Evolutionary conservation across 2,113 vertebrate genomes (phyloP).

Genomic region (Microtus richardsoni): DNA sequence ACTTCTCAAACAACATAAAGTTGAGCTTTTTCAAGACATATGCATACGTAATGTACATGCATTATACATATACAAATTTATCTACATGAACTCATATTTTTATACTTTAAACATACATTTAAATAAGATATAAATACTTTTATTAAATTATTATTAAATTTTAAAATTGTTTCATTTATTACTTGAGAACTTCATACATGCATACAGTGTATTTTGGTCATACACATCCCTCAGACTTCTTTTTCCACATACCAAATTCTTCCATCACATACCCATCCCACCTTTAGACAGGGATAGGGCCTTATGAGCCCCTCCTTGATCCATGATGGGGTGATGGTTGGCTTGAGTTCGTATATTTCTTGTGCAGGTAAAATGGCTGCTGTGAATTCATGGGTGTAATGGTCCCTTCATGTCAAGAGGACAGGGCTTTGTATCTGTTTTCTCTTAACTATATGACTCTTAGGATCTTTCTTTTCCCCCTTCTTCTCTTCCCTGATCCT

Average conservation of each 20-base stretch:
- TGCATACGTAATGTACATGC: not conserved
- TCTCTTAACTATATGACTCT: not conserved
- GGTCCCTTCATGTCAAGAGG: not conserved
- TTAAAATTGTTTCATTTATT: not conserved
- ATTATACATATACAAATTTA: not conserved
- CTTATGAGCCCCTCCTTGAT: not conserved
- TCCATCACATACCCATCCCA: not conserved
- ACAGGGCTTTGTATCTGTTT: not conserved
- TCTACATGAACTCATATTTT: not conserved
- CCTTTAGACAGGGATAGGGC: not conserved
- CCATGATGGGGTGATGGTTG: too few species aligned
- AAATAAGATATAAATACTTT: not conserved
- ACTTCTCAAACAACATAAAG: not conserved
- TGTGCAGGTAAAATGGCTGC: not conserved
- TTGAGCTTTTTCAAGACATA: not conserved
- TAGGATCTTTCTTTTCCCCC: not conserved
- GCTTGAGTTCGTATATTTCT: not conserved
- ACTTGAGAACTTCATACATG: not conserved
- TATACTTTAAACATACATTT: not conserved
- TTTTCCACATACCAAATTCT: too few species aligned
- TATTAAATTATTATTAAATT: not conserved
- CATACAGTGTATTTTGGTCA: not conserved
- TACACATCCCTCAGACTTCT: not conserved
- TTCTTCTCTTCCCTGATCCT: not conserved
- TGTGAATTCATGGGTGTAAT: not conserved